Percentiles rank a stretch among this genome's conserved stretches.
Conservation (phyloP, 2,888 invertebrate genomes). For the Pachliopta kotzebuea region DNA sequence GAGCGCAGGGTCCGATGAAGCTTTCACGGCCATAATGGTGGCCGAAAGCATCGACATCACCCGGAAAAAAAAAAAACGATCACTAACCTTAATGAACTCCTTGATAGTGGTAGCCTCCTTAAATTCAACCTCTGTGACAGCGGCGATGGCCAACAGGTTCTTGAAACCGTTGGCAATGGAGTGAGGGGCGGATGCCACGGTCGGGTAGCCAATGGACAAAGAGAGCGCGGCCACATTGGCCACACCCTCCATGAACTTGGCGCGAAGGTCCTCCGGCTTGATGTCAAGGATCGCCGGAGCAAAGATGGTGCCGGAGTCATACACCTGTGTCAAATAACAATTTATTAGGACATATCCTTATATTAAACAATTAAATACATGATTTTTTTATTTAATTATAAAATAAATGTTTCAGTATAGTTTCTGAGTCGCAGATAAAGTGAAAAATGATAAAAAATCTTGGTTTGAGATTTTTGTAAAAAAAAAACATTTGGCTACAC, state of each 20-base stretch:
- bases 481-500: too few species aligned
- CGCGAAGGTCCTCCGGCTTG: conserved; percentile 96
- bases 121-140: conserved; percentile 97
- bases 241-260: conserved; percentile 95
- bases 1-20: too few species aligned
- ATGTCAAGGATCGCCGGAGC: conserved; percentile 98
- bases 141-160: conserved; percentile 97
- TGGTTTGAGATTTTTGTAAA: too few species aligned
- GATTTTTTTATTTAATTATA: too few species aligned
- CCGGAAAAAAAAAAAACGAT: too few species aligned
- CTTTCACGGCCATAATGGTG: too few species aligned
- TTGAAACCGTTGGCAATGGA: conserved; percentile 99
- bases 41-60: too few species aligned
- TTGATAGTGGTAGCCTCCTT: conserved; percentile 96
- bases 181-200: conserved; percentile 97
- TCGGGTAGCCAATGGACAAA: conserved; percentile 96
- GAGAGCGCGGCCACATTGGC: conserved; percentile 96
- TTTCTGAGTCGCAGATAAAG: too few species aligned
- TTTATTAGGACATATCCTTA: background rate
- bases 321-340: conserved; percentile 84
- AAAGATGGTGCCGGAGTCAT: conserved; percentile 99
- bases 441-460: too few species aligned
- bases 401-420: too few species aligned
- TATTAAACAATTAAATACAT: too few species aligned
- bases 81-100: conserved; percentile 94